Base-by-base conservation (phyloP, 2,888 invertebrate genomes). In the Cataglyphis cursor region DNA sequence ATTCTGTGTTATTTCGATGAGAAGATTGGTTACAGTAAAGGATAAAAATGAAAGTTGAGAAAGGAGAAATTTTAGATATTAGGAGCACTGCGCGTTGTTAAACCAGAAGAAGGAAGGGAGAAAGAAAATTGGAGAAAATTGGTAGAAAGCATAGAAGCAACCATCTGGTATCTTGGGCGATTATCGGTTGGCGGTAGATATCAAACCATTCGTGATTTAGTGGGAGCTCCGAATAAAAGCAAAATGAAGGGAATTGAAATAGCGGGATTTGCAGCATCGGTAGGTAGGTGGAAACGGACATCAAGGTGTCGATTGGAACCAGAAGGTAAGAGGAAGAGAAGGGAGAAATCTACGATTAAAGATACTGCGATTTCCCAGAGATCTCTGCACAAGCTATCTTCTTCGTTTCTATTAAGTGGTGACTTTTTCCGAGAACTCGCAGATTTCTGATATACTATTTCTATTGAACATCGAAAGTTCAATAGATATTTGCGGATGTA, bases 221-320 rank as follows among this genome's bases (percentile, higher is more conserved):
- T 66, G 78, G 68, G 59, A 70, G 75, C 70, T 51, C 8, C 82
- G 87, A 90, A 90, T 90, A 88, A 90, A 86, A 89, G 89, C 81
- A 90, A 90, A 87, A 90, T 74, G 86, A 88, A 86, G 75, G 85
- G 85, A 90, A 90, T 90, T 86, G 90, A 89, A 90, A 91, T 88
- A 85, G 87, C 88, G 75, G 85, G 85, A 88, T 83, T 81, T 65
- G 83, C 65, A 82, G 72, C 68, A 54, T 51, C 57, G 74, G 38
- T 64, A 57, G 59, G 68, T 62, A 62, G 72, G 48, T 51, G 51
- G 51, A 51, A 51, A 44, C 51, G 38, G 72, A 75, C 59, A 44
- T 78, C 61, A 64, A 61, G 78, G 66, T 66, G 86, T 83, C 82
- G 86, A 59, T 73, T 84, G 83, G 85, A 86, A 85, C 74, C 82